phyloP scores from a whole-genome alignment of 2,888 invertebrate genomes.

The Caenorhabditis sulstoni region DNA sequence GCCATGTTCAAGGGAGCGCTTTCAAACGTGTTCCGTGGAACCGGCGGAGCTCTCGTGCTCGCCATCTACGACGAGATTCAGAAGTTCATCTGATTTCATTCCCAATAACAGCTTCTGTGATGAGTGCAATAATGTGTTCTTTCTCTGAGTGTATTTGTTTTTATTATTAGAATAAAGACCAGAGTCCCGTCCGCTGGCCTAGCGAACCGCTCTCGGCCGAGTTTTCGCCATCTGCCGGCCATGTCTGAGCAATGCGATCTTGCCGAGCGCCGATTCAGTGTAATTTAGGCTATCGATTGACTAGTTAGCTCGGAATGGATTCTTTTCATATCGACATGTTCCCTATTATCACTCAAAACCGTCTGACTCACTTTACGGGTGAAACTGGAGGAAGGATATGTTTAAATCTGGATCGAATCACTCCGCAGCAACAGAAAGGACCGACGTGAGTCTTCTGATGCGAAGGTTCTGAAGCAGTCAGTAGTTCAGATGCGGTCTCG shows the following conservation, averaged over 20 bases:
- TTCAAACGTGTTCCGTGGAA: slow-evolving; percentile 84
- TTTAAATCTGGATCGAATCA: slow-evolving; percentile 19
- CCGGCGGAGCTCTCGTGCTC: slow-evolving; percentile 93
- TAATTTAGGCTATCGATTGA: not conserved
- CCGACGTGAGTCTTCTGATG: slow-evolving; percentile 36
- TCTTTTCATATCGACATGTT: slow-evolving; percentile 26
- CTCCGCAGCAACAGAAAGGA: slow-evolving; percentile 54
- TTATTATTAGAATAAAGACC: not conserved
- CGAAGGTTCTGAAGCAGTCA: not conserved
- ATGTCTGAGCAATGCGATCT: no score
- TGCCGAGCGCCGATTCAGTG: no score
- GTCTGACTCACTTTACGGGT: slow-evolving; percentile 23
- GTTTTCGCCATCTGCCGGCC: no score
- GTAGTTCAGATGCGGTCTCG: slow-evolving; percentile 63
- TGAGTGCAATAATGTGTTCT: not conserved
- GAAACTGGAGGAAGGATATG: slow-evolving; percentile 24
- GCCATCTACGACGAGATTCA: slow-evolving; percentile 90
- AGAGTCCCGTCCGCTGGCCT: slow-evolving; percentile 1
- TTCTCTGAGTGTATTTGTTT: not conserved
- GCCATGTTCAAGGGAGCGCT: slow-evolving; percentile 90
- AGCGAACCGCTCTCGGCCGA: slow-evolving; percentile 5
- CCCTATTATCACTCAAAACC: slow-evolving; percentile 31
- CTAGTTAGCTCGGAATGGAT: slow-evolving; percentile 14
- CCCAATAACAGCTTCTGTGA: slow-evolving; percentile 1
- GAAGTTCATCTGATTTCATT: slow-evolving; percentile 57